Percentiles rank a stretch among this genome's conserved stretches.
These are phyloP conservation scores for Notocelia uddmanniana DNA, from an alignment of 2,888 invertebrate genomes.

Conservation along the genomic window DNA sequence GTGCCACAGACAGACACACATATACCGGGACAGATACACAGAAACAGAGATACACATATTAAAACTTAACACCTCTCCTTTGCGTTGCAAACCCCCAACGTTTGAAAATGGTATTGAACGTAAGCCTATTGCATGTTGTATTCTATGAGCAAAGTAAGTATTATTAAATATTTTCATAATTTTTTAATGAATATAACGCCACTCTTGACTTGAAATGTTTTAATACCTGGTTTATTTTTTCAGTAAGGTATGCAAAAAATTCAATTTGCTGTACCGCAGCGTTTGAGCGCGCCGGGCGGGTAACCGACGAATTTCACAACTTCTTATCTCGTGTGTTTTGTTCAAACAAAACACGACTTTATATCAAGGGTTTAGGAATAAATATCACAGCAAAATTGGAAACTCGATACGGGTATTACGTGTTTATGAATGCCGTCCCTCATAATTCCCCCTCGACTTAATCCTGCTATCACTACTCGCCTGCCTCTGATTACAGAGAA, in stretches of 20 bases:
- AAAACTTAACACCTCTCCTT: no score
- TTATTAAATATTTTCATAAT: not conserved
- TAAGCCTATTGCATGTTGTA: no score
- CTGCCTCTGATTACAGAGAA: slow-evolving; percentile 57
- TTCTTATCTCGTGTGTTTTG: not conserved
- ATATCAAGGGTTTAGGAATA: not conserved
- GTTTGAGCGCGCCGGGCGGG: slow-evolving; percentile 17
- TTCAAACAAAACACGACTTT: not conserved
- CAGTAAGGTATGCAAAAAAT: slow-evolving; percentile 55
- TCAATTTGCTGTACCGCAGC: slow-evolving; percentile 52
- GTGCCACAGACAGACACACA: no score
- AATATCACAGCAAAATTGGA: not conserved
- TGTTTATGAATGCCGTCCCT: not conserved
- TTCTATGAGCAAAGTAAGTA: not conserved
- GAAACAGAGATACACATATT: no score
- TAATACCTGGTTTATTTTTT: slow-evolving; percentile 35
- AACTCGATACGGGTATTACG: not conserved
- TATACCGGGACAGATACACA: no score
- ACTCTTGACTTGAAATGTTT: not conserved
- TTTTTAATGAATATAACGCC: not conserved
- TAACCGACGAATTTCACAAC: not conserved
- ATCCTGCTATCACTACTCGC: slow-evolving; percentile 63
- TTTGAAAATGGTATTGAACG: no score
- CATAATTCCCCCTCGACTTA: slow-evolving; percentile 61
- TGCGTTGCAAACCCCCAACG: no score